Evolutionary conservation across 2,888 invertebrate species (phyloP).

Genomic region (Cenopis cana): DNA sequence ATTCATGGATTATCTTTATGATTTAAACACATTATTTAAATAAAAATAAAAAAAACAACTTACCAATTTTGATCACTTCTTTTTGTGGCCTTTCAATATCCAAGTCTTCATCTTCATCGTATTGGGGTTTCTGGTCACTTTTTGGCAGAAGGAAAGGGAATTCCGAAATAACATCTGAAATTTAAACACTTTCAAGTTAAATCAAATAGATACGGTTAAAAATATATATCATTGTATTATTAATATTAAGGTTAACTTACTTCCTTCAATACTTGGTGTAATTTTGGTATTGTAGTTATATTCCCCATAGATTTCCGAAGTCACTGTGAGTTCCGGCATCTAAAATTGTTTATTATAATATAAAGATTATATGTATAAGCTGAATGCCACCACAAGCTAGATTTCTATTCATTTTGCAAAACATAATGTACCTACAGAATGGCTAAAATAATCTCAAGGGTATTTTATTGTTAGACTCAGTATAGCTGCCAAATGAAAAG

Average conservation of each 20-base stretch:
- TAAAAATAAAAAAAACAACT: conserved; percentile 48
- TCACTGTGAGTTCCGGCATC: conserved; percentile 86
- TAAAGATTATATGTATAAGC: conserved; percentile 37
- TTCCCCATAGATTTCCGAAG: conserved; percentile 91
- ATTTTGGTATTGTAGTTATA: conserved; percentile 85
- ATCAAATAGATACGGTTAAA: not conserved
- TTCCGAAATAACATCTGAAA: conserved; percentile 89
- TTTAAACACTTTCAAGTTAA: conserved; percentile 38
- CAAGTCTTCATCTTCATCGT: conserved; percentile 90
- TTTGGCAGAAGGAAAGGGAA: conserved; percentile 87
- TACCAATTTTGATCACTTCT: conserved; percentile 87
- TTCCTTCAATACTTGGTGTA: conserved; percentile 75
- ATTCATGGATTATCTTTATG: no score
- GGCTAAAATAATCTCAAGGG: conserved; percentile 42
- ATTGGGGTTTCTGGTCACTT: conserved; percentile 57
- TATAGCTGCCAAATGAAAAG: conserved; percentile 39
- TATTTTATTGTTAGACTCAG: conserved; percentile 41
- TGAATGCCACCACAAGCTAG: not conserved
- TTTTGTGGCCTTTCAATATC: conserved; percentile 82
- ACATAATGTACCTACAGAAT: conserved; percentile 34
- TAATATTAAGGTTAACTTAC: conserved; percentile 61
- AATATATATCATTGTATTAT: not conserved
- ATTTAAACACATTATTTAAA: no score
- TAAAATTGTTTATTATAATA: conserved; percentile 55
- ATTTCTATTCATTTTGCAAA: conserved; percentile 18